Evolutionary conservation across 1,140 invertebrate species (phyloP).

Genomic region (Drosophila rhopaloa): DNA sequence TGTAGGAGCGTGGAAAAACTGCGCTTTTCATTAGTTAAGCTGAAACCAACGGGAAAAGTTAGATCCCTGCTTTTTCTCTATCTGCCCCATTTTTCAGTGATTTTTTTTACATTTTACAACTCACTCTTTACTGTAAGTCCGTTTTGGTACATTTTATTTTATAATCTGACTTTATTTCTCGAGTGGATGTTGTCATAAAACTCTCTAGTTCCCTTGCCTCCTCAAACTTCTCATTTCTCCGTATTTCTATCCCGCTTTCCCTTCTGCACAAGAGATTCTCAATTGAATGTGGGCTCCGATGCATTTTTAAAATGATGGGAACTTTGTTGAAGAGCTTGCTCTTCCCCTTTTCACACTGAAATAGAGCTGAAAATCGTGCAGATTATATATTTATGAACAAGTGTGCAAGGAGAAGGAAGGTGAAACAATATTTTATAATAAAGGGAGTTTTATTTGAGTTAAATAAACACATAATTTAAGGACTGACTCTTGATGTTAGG

Average conservation of each 20-base stretch:
- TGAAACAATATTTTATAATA: background rate
- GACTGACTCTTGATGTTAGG: too few species aligned
- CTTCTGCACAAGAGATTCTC: conserved; percentile 2
- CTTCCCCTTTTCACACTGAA: conserved; percentile 25
- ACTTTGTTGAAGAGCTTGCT: conserved; percentile 35
- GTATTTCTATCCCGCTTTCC: background rate
- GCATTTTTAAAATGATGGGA: conserved; percentile 42
- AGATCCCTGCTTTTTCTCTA: conserved; percentile 5
- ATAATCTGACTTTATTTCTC: conserved; percentile 62
- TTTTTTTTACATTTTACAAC: conserved; percentile 19
- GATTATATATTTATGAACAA: conserved; percentile 33
- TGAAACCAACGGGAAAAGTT: conserved; percentile 35
- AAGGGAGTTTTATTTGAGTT: too few species aligned
- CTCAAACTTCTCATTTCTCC: background rate
- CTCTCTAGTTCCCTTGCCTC: conserved; percentile 5
- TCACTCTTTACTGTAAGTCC: conserved; percentile 5
- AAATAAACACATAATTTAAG: too few species aligned
- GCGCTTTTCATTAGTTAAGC: conserved; percentile 34
- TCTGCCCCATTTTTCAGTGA: background rate
- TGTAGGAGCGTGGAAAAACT: conserved; percentile 6
- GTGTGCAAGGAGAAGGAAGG: background rate
- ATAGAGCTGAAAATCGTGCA: conserved; percentile 41
- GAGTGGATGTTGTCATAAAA: conserved; percentile 54
- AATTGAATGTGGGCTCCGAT: conserved; percentile 49
- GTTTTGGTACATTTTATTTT: conserved; percentile 46